Base-by-base conservation (phyloP, 1,140 invertebrate genomes). In the Halictus rubicundus region DNA sequence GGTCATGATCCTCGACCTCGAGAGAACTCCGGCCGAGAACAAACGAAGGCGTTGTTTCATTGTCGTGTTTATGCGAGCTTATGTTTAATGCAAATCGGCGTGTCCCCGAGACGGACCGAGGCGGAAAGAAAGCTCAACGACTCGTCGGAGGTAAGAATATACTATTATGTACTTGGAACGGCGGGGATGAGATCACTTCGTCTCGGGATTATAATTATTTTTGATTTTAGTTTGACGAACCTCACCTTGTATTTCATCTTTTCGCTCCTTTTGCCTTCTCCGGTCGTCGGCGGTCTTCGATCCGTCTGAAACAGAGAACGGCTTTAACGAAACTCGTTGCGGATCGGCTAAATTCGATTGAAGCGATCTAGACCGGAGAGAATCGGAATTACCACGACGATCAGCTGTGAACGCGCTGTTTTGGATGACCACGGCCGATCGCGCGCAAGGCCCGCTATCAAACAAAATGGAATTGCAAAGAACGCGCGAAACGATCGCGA, bases 201-300 rank as follows among this genome's bases (percentile, higher is more conserved):
- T n/a, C 23, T 64, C 21, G 14, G 52, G 42, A 46, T 46, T 12
- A 12, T 14, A 46, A 46, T 46, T 46, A 12, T 32, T 32, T 3
- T 32, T 32, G 32, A 32, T 32, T 32, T 32, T 32, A 32, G 32
- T 32, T 32, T 32, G 3, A 32, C 5, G 5, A 32, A 32, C 2
- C 19, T 64, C 37, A 64, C 88, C 87, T 88, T 88, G 72, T 89
- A 88, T 68, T 72, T 89, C 88, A 88, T 89, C 37, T 68, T 83
- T 32, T 60, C n/a, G 37, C 61, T 46, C 49, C 37, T 16, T 71
- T n/a, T 39, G 21, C 6, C 37, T 65, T 60, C 21, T 61, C 14
- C 21, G 49, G 39, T 81, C 60, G 23, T 14, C 12, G 27, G 2
- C 27, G 27, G 21, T 21, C 37, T 37, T 5, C 23, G 8, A 27